Evolutionary conservation across 2,888 invertebrate genomes (phyloP).

Genomic region (Sussaba pulchella): DNA sequence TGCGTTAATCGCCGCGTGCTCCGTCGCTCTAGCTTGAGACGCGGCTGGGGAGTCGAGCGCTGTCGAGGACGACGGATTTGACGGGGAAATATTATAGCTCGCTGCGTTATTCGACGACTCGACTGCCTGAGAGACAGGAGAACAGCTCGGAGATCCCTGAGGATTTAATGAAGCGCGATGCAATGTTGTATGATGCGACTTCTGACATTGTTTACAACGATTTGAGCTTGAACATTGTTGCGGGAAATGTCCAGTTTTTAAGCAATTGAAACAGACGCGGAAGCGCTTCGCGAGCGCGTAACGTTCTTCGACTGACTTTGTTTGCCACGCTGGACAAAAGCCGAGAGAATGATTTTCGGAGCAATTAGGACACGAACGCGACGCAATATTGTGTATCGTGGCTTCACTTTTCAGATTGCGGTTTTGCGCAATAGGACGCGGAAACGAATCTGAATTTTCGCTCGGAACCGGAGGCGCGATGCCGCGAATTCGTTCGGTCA

Average conservation of each 20-base stretch:
- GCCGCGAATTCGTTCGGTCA: no score
- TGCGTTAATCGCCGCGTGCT: no score
- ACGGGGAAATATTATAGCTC: no score
- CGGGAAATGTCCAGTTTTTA: conserved; percentile 42
- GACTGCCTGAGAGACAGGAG: background rate
- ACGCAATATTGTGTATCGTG: background rate
- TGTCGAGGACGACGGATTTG: conserved; percentile 35
- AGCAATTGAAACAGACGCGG: conserved; percentile 56
- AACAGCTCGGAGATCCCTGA: conserved; percentile 13
- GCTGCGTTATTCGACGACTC: no score
- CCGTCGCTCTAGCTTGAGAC: no score
- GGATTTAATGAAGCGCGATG: background rate
- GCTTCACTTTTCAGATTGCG: conserved; percentile 13
- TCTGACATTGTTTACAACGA: conserved; percentile 57
- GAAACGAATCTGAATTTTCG: no score
- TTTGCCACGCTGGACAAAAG: conserved; percentile 28
- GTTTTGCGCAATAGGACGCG: background rate
- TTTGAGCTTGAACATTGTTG: conserved; percentile 39
- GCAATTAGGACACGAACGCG: background rate
- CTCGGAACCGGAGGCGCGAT: no score
- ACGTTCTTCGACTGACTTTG: background rate
- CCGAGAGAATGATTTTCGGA: conserved; percentile 12
- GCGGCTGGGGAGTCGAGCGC: no score
- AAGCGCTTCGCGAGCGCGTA: conserved; percentile 1
- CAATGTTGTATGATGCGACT: conserved; percentile 24